Base-by-base conservation (phyloP, 2,797 vertebrate species). In the Crenichthys baileyi region DNA sequence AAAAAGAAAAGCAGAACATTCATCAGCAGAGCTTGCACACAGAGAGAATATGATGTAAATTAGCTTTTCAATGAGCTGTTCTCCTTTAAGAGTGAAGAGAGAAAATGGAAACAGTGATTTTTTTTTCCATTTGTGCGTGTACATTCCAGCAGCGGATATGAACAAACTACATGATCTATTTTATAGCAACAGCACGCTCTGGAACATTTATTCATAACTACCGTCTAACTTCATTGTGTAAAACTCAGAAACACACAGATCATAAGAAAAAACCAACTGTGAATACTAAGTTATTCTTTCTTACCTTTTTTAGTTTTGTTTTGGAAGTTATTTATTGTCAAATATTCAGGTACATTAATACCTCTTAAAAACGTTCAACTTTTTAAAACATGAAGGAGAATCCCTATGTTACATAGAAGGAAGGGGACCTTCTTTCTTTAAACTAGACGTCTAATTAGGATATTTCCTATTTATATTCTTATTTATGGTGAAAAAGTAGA, bases 141-240 rank as follows among this genome's bases (percentile, higher is more conserved):
- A 31, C 13, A 26, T 7, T 36, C 15, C 15, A 18, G 41, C 24
- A 70, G 61, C 53, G 70, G 18, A 44, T 26, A 39, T 22, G 50
- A 41, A 67, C 51, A 72, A 22, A 67, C 39, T 65, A 20, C 55
- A 83, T 50, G 56, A 36, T 0, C 20, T 13, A 12, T 72, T 79
- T 74, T 7, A 67, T 8, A 44, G 68, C 8, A 29, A 26, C 56
- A 53, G 50, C 20, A 41, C 24, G 63, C 36, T 67, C 22, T 31
- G 70, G 41, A 73, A 77, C 16, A 63, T 74, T 60, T 58, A 73
- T 29, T 76, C 80, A 79, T 73, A 75, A 85, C 71, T 70, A 67
- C 44, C 31, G 0, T 29, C n/a, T 51, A 60, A 9, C 29, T 51
- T 74, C 18, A 79, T 78, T 67, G 41, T 16, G 46, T 65, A 51